Evolutionary conservation across 2,888 invertebrate species (phyloP), one percentile per base, ranked within the genome.

Genomic region (Synergus laeviventris): DNA sequence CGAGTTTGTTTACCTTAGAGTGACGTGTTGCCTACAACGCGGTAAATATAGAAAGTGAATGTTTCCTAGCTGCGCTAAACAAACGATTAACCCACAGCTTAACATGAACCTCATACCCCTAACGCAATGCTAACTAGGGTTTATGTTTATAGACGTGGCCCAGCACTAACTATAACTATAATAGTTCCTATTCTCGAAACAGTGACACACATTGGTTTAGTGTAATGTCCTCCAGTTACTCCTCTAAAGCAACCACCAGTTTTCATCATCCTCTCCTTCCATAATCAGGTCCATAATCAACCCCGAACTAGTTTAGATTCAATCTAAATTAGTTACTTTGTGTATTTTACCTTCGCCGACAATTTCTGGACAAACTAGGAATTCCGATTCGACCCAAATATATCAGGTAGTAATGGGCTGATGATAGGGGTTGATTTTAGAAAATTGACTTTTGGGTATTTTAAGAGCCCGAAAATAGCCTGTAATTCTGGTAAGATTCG

Each of bases 71-170:
- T 74, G 83, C 84, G 83, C 84, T 86, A 83, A 86, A 84, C 86
- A 86, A 86, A 87, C 87, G 86, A 87, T 87, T 86, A 87, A 86
- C 86, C 84, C 84, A 78, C 81, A 81, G 86, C 85, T 87, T 85
- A 87, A 86, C 84, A 75, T 84, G 81, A 78, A 84, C 86, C 85
- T 85, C 85, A 86, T 84, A 84, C 82, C 79, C 79, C 56, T 45
- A 31, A 31, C 31, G 4, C 74, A 78, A 77, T 80, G 82, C 81
- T 85, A 87, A 87, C 84, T 83, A 82, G 79, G 80, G 79, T 86
- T 85, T 82, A 84, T 84, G 85, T 83, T 86, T 84, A 84, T 86
- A 81, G 81, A 82, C 79, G 74, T 77, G 81, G 56, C 74, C 74
- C 59, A 76, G 74, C 75, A 83, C 82, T 84, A 84, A 86, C 85